These are phyloP conservation scores for Spilogale gracilis DNA, from an alignment of 2,113 vertebrate species.

Conservation along the genomic window DNA sequence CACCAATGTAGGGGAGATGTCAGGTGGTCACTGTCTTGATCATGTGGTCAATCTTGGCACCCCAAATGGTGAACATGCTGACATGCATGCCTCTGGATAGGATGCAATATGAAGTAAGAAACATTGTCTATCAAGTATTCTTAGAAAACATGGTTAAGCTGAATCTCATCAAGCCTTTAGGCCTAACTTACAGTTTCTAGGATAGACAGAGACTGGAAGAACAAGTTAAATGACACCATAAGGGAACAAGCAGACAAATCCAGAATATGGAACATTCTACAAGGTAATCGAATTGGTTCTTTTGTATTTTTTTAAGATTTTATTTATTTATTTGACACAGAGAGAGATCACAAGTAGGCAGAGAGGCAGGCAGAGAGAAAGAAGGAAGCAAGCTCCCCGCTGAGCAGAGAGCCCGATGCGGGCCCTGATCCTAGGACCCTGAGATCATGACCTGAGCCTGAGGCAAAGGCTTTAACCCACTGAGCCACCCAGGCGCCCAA, in stretches of 20 bases:
- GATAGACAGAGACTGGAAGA: background rate
- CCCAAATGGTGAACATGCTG: background rate
- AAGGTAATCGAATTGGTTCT: background rate
- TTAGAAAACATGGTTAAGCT: background rate
- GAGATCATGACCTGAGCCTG: too few species aligned
- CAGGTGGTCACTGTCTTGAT: background rate
- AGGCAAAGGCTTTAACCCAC: too few species aligned
- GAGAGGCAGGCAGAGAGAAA: too few species aligned
- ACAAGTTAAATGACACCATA: background rate
- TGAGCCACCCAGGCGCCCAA: too few species aligned
- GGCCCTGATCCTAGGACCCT: too few species aligned
- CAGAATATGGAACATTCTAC: background rate
- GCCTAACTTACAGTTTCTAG: background rate
- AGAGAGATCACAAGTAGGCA: too few species aligned
- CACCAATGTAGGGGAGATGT: background rate
- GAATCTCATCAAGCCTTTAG: background rate
- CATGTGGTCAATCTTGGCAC: background rate
- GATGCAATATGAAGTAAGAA: background rate
- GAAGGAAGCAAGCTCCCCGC: too few species aligned
- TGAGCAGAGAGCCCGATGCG: too few species aligned
- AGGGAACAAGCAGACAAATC: background rate
- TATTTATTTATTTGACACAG: too few species aligned
- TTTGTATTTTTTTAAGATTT: background rate
- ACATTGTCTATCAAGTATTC: too few species aligned
- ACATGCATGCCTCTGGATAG: accelerated